Evolutionary conservation across 2,113 vertebrate species (phyloP).

Genomic region (Rhea pennata): DNA sequence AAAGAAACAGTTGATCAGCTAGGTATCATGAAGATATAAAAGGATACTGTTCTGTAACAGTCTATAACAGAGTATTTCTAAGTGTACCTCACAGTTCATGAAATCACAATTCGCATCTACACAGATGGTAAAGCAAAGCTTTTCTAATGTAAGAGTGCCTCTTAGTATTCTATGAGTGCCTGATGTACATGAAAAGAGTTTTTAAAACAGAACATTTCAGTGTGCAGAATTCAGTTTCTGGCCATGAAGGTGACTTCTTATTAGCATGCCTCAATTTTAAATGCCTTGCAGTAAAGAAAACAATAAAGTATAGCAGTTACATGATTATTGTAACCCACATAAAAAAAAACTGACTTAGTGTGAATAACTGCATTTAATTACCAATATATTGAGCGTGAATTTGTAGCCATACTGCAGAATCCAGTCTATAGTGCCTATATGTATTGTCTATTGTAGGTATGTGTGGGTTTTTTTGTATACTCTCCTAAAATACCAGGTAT

Average conservation of each 20-base stretch:
- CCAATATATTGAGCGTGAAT: neutral
- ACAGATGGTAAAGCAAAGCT: conserved; percentile 42
- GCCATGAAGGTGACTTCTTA: neutral
- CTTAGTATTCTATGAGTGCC: conserved; percentile 6
- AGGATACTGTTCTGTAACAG: conserved; percentile 31
- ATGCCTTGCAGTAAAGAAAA: neutral
- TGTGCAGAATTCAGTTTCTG: conserved; percentile 18
- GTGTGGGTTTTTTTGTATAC: neutral
- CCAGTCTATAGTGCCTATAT: neutral
- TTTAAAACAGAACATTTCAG: neutral
- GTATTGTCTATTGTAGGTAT: neutral
- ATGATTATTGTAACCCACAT: neutral
- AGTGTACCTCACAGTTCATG: conserved; percentile 24
- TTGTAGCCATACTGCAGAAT: neutral
- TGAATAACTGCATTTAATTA: neutral
- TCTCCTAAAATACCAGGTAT: neutral
- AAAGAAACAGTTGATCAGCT: neutral
- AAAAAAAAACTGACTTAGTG: neutral
- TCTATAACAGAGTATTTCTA: neutral
- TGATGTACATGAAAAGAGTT: neutral
- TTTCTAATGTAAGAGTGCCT: conserved; percentile 24
- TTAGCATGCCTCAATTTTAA: neutral
- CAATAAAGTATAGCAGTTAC: neutral
- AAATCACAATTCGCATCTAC: conserved; percentile 35
- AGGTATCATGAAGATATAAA: conserved; percentile 3